A percentile compares a stretch with the other conserved stretches of the same genome.
These are phyloP conservation scores for Dione juno DNA, from an alignment of 2,888 invertebrate species.

Conservation along the genomic window DNA sequence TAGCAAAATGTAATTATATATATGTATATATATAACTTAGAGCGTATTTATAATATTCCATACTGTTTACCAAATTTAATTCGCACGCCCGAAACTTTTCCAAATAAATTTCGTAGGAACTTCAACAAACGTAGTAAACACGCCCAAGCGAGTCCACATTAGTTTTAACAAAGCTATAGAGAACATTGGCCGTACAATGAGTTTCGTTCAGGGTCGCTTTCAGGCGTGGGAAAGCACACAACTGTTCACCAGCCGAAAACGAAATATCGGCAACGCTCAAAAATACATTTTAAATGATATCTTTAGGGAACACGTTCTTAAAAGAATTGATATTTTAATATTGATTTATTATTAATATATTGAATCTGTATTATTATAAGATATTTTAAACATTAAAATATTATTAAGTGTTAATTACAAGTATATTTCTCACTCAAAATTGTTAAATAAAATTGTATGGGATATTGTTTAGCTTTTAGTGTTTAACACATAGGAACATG, in stretches of 20 bases:
- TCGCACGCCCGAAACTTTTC: slow-evolving; percentile 24
- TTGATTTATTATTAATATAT: background rate
- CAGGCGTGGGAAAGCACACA: slow-evolving; percentile 69
- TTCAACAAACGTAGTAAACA: slow-evolving; percentile 40
- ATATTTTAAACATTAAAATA: background rate
- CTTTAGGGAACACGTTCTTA: slow-evolving; percentile 26
- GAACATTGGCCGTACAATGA: slow-evolving; percentile 50
- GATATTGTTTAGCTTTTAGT: slow-evolving; percentile 79
- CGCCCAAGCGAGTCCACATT: slow-evolving; percentile 43
- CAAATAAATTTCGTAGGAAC: slow-evolving; percentile 33
- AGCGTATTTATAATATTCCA: background rate
- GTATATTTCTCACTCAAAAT: slow-evolving; percentile 67
- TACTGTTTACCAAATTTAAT: slow-evolving; percentile 23
- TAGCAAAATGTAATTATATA: background rate
- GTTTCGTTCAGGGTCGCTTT: slow-evolving; percentile 48
- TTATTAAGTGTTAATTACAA: background rate
- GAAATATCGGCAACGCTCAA: slow-evolving; percentile 61
- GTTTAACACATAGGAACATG: slow-evolving; percentile 74
- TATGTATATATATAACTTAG: slow-evolving; percentile 1
- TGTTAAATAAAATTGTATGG: slow-evolving; percentile 52
- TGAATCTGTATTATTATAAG: background rate
- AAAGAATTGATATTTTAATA: slow-evolving; percentile 22
- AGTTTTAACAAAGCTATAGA: slow-evolving; percentile 53
- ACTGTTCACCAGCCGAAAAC: slow-evolving; percentile 65
- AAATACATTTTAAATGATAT: slow-evolving; percentile 60